These are phyloP conservation scores for Leucoma salicis DNA, from an alignment of 2,888 invertebrate species.

Conservation along the genomic window DNA sequence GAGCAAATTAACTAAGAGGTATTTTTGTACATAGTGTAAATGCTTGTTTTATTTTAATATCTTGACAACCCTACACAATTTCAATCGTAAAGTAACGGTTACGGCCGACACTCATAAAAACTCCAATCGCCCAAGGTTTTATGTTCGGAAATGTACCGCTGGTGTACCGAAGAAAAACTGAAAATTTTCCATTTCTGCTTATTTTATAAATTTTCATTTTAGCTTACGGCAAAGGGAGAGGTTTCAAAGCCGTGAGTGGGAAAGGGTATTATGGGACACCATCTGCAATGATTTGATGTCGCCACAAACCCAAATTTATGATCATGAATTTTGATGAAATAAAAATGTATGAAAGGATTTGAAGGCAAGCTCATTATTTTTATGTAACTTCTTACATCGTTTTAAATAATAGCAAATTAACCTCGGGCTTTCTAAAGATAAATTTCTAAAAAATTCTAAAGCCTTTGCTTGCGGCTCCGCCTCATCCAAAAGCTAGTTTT, in stretches of 20 bases:
- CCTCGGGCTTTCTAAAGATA: no score
- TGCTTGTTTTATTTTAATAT: not conserved
- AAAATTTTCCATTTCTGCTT: conserved; percentile 17
- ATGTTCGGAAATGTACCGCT: conserved; percentile 22
- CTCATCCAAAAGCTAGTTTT: no score
- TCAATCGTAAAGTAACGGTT: conserved; percentile 30
- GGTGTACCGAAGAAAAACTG: conserved; percentile 25
- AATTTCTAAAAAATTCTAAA: no score
- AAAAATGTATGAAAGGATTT: not conserved
- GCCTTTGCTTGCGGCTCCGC: no score
- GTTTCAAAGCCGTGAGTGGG: conserved; percentile 8
- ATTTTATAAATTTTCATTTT: conserved; percentile 21
- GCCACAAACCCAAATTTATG: conserved; percentile 6
- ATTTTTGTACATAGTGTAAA: not conserved
- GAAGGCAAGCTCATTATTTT: not conserved
- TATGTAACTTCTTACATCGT: not conserved
- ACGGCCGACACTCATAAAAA: conserved; percentile 43
- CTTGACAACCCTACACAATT: conserved; percentile 16
- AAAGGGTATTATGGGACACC: conserved; percentile 4
- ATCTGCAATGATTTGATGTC: not conserved
- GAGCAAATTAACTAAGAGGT: not conserved
- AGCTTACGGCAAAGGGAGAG: conserved; percentile 4
- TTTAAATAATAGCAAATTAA: no score
- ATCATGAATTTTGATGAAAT: conserved; percentile 3
- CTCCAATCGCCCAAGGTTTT: conserved; percentile 38